Conservation (phyloP, 1,140 invertebrate species). For the Drosophila mayri region DNA sequence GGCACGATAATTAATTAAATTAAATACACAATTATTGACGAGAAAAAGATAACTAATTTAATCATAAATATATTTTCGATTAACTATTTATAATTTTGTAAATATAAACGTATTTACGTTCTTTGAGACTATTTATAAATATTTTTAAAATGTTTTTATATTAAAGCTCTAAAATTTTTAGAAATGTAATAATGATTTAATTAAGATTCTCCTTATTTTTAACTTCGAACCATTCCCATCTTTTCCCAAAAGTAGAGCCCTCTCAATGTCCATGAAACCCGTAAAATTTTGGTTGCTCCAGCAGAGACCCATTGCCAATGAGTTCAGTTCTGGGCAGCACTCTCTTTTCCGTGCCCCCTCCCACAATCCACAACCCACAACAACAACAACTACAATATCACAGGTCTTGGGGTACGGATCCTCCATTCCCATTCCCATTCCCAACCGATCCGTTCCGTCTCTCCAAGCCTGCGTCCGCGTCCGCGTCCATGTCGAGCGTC, state of each 20-base stretch:
- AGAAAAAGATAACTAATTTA: too few species aligned
- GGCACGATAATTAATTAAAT: too few species aligned
- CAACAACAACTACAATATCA: constrained; percentile 9
- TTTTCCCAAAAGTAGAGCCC: constrained; percentile 2
- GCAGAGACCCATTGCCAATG: constrained; percentile 41
- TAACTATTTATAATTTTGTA: too few species aligned
- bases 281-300: constrained; percentile 9
- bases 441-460: constrained; percentile 25
- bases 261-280: background rate
- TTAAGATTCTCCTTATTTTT: too few species aligned
- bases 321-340: constrained; percentile 44
- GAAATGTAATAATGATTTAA: background rate
- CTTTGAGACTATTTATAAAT: background rate
- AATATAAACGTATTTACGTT: too few species aligned
- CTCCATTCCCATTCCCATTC: constrained; percentile 17
- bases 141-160: background rate
- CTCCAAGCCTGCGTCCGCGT: constrained; percentile 30
- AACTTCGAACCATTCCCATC: background rate
- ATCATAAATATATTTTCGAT: too few species aligned
- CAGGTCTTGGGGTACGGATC: constrained; percentile 30
- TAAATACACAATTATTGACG: too few species aligned
- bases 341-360: constrained; percentile 18
- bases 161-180: background rate
- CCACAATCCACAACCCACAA: constrained; percentile 7
- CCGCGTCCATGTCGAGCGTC: constrained; percentile 16